These are phyloP conservation scores for Polyploca ridens DNA, from an alignment of 2,888 invertebrate species.

Conservation along the genomic window DNA sequence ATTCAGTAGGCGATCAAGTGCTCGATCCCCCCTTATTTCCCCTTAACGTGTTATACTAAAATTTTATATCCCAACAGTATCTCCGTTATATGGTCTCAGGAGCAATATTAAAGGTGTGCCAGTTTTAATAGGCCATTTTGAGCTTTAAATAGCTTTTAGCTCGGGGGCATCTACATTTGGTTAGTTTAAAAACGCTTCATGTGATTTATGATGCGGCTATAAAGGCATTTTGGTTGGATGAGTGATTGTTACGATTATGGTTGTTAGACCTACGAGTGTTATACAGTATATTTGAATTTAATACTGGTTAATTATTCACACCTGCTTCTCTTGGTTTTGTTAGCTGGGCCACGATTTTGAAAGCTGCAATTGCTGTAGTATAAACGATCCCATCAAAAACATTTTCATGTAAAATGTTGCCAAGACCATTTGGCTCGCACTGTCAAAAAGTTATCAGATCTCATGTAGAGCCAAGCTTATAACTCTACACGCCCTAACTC, in stretches of 20 bases:
- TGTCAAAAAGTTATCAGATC: too few relatives aligned
- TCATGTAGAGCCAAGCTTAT: too few relatives aligned
- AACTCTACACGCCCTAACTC: too few relatives aligned
- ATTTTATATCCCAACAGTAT: slow-evolving; percentile 36
- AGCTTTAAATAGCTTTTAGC: slow-evolving; percentile 22
- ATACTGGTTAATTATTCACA: too few relatives aligned
- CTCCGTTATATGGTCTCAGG: slow-evolving; percentile 19
- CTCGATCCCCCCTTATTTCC: slow-evolving; percentile 3
- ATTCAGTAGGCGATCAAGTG: slow-evolving; percentile 8
- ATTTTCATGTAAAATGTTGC: too few relatives aligned
- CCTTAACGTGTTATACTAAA: slow-evolving; percentile 30
- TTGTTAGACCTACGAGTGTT: too few relatives aligned
- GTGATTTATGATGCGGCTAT: slow-evolving; percentile 11
- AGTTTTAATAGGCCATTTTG: slow-evolving; percentile 39
- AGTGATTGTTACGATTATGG: background rate
- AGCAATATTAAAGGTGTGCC: slow-evolving; percentile 30
- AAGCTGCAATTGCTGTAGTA: too few relatives aligned
- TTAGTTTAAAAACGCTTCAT: slow-evolving; percentile 11
- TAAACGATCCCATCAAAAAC: too few relatives aligned
- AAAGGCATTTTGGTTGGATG: slow-evolving; percentile 15
- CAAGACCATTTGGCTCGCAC: too few relatives aligned
- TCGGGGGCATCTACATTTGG: slow-evolving; percentile 18
- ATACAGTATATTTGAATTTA: too few relatives aligned
- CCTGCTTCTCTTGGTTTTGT: too few relatives aligned
- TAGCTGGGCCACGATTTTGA: too few relatives aligned